phyloP scores from a whole-genome alignment of 2,113 vertebrate species.

The Tragelaphus buxtoni region DNA sequence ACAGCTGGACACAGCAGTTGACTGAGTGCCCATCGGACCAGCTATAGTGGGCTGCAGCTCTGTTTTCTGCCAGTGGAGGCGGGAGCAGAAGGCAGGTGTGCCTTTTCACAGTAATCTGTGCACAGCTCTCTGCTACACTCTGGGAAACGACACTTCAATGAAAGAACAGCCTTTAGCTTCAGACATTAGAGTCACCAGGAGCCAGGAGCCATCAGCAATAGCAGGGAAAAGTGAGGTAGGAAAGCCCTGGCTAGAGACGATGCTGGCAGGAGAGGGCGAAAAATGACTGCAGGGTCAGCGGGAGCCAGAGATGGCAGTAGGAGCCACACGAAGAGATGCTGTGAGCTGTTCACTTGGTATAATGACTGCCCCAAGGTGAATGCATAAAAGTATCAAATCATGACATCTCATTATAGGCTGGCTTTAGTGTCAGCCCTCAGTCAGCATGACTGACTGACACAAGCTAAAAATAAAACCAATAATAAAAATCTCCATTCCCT shows the following conservation, averaged over 20 bases:
- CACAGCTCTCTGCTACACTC: neutral
- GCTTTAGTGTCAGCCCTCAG: conserved; percentile 43
- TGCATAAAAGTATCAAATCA: conserved; percentile 27
- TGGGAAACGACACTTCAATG: neutral
- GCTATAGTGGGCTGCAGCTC: neutral
- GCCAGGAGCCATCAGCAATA: neutral
- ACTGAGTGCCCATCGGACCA: neutral
- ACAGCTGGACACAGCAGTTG: neutral
- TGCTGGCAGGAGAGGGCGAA: neutral
- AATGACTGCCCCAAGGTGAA: conserved; percentile 43
- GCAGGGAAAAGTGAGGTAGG: neutral
- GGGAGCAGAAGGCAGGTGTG: neutral
- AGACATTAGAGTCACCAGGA: neutral
- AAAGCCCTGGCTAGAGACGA: neutral
- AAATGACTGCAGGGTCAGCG: neutral
- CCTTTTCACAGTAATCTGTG: neutral
- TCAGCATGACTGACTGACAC: conserved; percentile 27
- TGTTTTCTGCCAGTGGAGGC: neutral
- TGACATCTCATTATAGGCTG: conserved; percentile 44
- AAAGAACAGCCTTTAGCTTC: neutral
- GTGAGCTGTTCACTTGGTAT: neutral
- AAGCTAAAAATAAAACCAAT: conserved; percentile 61
- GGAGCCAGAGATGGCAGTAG: neutral
- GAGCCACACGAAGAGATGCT: conserved; percentile 1
- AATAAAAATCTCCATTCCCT: neutral